Evolutionary conservation across 2,113 vertebrate genomes (phyloP), one percentile per base, ranked within the genome.

Genomic region (Leucoraja erinaceus): DNA sequence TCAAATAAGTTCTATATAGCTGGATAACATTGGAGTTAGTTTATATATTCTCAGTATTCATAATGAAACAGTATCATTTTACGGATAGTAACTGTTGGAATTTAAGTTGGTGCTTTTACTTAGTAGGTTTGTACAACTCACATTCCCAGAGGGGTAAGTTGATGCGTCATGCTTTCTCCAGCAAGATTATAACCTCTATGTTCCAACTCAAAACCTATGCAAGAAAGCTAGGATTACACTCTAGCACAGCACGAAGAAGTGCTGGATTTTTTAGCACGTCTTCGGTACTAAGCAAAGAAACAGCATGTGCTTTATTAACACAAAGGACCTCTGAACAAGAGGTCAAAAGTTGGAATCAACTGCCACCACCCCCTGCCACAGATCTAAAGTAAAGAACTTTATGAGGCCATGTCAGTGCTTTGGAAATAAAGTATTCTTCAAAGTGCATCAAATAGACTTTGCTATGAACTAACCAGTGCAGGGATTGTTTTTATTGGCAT

Each of bases 401-500:
- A 88, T 88, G 83, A 86, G 56, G 28, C 68, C 68, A 47, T 91
- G 8, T 25, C 38, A 72, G 9, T 12, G 31, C 68, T 22, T 12
- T 54, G 90, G 33, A 6, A 28, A 25, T 25, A 91, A 91, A 88
- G 83, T 66, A n/a, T 33, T 88, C 83, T 18, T 63, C 83, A 63
- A n/a, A 33, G 59, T 88, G 63, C 59, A 88, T 88, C 83, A 88
- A 88, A 88, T 88, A 5, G 83, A 88, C 59, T 63, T 88, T 63
- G 56, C 59, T 88, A n/a, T 63, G 59, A 88, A 18, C n/a, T 63
- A 61, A 86, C 56, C 56, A 66, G 88, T 31, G 72, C 31, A 5
- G 1, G 22, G 8, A 54, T 72, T 91, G 66, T 91, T 91, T 91
- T 91, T 91, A 38, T 74, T 91, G 90, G 90, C 90, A 54, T 25